A percentile compares a stretch with the other conserved stretches of the same genome.
Conservation (phyloP, 2,113 vertebrate species). For the Chionis minor region DNA sequence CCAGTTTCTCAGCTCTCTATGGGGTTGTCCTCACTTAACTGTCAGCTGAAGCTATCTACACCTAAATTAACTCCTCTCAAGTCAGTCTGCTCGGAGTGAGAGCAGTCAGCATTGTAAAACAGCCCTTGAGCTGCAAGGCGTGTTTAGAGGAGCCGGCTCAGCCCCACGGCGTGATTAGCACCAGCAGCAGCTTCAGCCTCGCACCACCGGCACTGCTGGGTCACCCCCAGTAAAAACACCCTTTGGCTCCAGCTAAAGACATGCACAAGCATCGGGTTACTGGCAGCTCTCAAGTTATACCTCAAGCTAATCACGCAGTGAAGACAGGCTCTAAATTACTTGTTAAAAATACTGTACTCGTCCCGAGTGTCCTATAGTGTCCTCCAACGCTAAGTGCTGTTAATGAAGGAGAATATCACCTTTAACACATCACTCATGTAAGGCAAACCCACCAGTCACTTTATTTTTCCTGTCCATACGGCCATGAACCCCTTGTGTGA, state of each 20-base stretch:
- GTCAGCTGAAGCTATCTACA: neutral
- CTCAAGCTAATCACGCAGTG: neutral
- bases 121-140: neutral
- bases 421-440: slow-evolving; percentile 31
- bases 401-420: slow-evolving; percentile 40
- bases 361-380: neutral
- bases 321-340: slow-evolving; percentile 28
- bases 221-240: neutral
- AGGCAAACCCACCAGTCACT: slow-evolving; percentile 29
- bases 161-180: neutral
- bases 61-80: neutral
- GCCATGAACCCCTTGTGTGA: neutral
- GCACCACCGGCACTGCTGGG: fast-evolving
- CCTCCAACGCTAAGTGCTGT: neutral
- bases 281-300: neutral
- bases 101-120: neutral
- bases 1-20: neutral
- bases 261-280: neutral
- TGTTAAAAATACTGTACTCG: slow-evolving; percentile 1
- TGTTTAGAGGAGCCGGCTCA: neutral
- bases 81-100: neutral
- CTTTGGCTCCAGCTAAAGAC: neutral
- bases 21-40: neutral
- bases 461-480: neutral
- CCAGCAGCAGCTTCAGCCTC: neutral